These are phyloP conservation scores for Euthynnus affinis DNA, from an alignment of 2,797 vertebrate species.

Conservation along the genomic window DNA sequence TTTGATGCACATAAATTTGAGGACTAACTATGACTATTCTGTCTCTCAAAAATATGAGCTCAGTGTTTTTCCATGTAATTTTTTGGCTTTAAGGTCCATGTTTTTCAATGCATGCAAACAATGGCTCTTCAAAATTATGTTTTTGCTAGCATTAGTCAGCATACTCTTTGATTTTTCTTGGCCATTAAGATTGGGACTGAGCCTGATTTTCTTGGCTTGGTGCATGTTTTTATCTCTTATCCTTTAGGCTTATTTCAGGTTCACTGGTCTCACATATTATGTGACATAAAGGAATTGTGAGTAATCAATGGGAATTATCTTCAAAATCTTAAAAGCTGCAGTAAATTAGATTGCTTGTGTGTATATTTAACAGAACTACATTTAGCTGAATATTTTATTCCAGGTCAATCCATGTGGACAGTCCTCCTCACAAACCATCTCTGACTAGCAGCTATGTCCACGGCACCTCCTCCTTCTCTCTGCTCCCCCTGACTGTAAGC, in stretches of 20 bases:
- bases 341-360: not conserved
- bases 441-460: constrained; percentile 88
- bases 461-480: constrained; percentile 75
- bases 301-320: not conserved
- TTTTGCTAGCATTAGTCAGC: not conserved
- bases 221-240: not conserved
- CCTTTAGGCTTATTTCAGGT: not conserved
- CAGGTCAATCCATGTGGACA: constrained; percentile 80
- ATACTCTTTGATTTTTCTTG: not conserved
- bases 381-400: not conserved
- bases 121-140: not conserved
- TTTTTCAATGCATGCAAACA: not conserved
- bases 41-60: not conserved
- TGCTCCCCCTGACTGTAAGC: constrained; percentile 85
- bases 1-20: not conserved
- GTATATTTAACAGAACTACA: not conserved
- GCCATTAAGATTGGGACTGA: not conserved
- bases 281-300: not conserved
- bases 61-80: not conserved
- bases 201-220: not conserved
- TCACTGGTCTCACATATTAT: not conserved
- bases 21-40: not conserved
- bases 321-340: not conserved
- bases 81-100: not conserved
- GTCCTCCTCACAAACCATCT: constrained; percentile 50